Evolutionary conservation across 2,113 vertebrate genomes (phyloP), one percentile per base, ranked within the genome.

Genomic region (Triplophysa tibetana): DNA sequence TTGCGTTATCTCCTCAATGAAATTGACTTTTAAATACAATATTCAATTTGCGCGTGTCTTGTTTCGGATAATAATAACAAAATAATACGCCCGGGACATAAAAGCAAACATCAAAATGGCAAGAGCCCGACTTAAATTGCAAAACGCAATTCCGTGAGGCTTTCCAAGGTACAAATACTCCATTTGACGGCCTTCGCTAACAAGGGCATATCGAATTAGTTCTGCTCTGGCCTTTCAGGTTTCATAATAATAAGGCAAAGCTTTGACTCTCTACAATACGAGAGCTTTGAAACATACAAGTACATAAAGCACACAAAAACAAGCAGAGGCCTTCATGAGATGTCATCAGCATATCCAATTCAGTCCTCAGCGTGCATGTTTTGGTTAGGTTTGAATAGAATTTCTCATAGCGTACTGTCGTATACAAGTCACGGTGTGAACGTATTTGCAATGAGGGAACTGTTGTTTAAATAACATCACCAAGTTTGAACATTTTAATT

Each of bases 11-110:
- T 92, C 87, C 88, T 93, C 84, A 86, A 86, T 85, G 87, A 93
- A 93, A 93, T 91, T 90, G 88, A 90, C 90, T 93, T 92, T 92
- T 92, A 93, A 93, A 92, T 89, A 89, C 88, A 91, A 92, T 90
- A 92, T 93, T 93, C 90, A 91, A 93, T 93, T 92, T 93, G 76
- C 29, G 56, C 85, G 88, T 85, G 88, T 85, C 78, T 84, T 85
- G 73, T 89, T 89, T 89, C 82, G 82, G 85, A 88, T 90, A 89
- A 91, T 90, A 88, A 93, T 91, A 92, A 93, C 91, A 93, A 91
- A 92, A 92, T 92, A 91, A 93, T 91, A 89, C 90, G 89, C 87
- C 90, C 87, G 85, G 90, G 86, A 91, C 86, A 90, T 92, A 91
- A 93, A 92, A 92, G 91, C 90, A 91, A 89, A 91, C 89, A 88